Base-by-base conservation (phyloP, 2,113 vertebrate species). In the Gadus macrocephalus region DNA sequence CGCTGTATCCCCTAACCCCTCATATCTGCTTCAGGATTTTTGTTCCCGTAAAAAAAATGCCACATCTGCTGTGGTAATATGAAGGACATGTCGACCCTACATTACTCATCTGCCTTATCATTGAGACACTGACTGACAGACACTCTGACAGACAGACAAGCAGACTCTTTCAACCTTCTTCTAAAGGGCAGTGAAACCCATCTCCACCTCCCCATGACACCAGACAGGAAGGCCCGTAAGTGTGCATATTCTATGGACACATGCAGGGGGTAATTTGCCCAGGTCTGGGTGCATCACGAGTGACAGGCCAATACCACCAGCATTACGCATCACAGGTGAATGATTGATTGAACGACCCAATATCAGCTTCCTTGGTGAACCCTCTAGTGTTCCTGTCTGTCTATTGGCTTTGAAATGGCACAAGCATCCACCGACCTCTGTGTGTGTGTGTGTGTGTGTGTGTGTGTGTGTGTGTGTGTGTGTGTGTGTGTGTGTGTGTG, bases 11-110 rank as follows among this genome's bases (percentile, higher is more conserved):
- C 68, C 12, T 14, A 7, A 9, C 15, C 62, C 38, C 68, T 38
- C 20, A 9, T 60, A 67, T 70, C 70, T 64, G 71, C 74, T 78
- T 73, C 38, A 7, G 71, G 38, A 64, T 69, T 80, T 79, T 73
- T 17, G 4, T 11, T 11, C 38, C 38, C 15, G 14, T 56, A 56
- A 56, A 56, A 56, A 56, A 56, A 56, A 68, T 73, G 68, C 71
- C 71, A 71, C 80, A 81, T 86, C 78, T 86, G 83, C 68, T 62
- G 65, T 17, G 73, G 71, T 70, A 62, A 67, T 68, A 22, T 61
- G 76, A 85, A 84, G 84, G 77, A 71, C 79, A 49, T 7, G 67
- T 73, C 70, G 68, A 28, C 62, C n/a, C 60, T 61, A 22, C 3
- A 56, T 68, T 74, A 68, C 74, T 75, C 66, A 70, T 69, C 69